Conservation (phyloP, 2,888 invertebrate genomes). For the Myathropa florea region DNA sequence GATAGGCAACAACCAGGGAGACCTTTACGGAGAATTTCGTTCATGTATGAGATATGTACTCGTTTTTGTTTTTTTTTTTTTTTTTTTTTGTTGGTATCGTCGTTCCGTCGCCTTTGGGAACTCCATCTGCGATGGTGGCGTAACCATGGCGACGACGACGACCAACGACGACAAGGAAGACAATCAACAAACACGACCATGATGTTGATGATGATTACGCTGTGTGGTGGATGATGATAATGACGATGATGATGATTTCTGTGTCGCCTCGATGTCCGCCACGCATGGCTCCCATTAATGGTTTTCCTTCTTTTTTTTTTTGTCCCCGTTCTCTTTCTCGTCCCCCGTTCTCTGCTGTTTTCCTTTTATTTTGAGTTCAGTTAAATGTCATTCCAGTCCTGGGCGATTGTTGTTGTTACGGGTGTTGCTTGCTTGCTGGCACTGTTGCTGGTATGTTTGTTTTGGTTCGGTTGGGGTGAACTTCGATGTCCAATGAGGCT, state of each 20-base stretch:
- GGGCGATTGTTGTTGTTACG: slow-evolving; percentile 20
- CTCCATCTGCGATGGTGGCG: slow-evolving; percentile 24
- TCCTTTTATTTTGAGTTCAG: slow-evolving; percentile 13
- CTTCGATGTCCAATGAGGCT: neutral
- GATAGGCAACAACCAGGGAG: slow-evolving; percentile 43
- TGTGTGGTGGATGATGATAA: neutral
- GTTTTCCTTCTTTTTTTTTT: slow-evolving; percentile 26
- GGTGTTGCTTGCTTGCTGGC: slow-evolving; percentile 8
- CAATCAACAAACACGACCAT: slow-evolving; percentile 7
- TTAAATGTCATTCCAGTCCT: slow-evolving; percentile 51
- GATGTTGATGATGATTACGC: slow-evolving; percentile 45
- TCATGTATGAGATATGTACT: slow-evolving; percentile 58
- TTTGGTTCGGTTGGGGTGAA: neutral
- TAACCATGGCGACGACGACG: slow-evolving; percentile 5
- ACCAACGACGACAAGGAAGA: slow-evolving; percentile 24
- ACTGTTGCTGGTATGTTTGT: slow-evolving; percentile 39
- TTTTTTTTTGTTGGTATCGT: slow-evolving; percentile 1
- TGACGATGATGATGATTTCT: slow-evolving; percentile 60
- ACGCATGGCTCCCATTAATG: slow-evolving; percentile 70
- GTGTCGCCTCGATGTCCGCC: slow-evolving; percentile 69
- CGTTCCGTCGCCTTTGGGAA: slow-evolving; percentile 45
- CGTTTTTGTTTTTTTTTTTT: slow-evolving; percentile 15
- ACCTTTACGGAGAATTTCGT: slow-evolving; percentile 47
- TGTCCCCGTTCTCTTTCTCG: slow-evolving; percentile 3
- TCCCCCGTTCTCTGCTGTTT: neutral